Percentiles rank a stretch among this genome's conserved stretches.
Evolutionary conservation across 2,888 invertebrate species (phyloP).

Genomic region (Argyresthia albistria): DNA sequence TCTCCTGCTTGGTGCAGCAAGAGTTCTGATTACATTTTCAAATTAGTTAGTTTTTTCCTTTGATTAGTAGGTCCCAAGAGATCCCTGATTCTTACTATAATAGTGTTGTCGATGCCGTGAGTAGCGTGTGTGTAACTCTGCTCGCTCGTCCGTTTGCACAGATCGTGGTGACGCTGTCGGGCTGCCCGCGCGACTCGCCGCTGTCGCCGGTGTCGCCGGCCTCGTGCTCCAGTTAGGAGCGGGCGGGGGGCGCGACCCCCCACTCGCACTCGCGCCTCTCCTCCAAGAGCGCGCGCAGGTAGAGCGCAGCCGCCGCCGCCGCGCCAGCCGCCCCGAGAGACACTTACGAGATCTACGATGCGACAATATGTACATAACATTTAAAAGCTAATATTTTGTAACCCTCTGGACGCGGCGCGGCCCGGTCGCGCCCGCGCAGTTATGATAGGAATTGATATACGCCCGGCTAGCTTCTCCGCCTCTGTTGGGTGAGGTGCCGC

Average conservation of each 20-base stretch:
- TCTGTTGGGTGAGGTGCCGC: constrained; percentile 26
- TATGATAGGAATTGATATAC: constrained; percentile 50
- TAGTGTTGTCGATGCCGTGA: too few species aligned
- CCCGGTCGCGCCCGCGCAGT: constrained; percentile 17
- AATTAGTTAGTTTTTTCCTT: too few species aligned
- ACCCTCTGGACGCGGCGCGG: constrained; percentile 46
- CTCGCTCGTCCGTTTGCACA: constrained; percentile 18
- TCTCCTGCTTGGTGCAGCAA: too few species aligned
- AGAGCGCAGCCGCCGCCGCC: constrained; percentile 37
- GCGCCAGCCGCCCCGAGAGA: constrained; percentile 27
- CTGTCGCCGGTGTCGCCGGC: constrained; percentile 92
- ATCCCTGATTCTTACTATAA: too few species aligned
- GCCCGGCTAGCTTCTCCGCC: constrained; percentile 18
- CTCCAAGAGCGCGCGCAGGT: constrained; percentile 69
- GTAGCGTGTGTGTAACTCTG: background rate
- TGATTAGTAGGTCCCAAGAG: too few species aligned
- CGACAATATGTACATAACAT: constrained; percentile 74
- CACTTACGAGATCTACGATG: constrained; percentile 60
- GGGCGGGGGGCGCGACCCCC: constrained; percentile 73
- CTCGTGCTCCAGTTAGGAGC: constrained; percentile 92
- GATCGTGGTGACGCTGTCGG: constrained; percentile 89
- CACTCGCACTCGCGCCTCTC: constrained; percentile 68
- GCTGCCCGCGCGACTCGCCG: constrained; percentile 89
- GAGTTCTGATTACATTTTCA: too few species aligned
- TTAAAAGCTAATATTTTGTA: constrained; percentile 36